phyloP scores from a whole-genome alignment of 2,888 invertebrate species.

The Harmothoe impar region DNA sequence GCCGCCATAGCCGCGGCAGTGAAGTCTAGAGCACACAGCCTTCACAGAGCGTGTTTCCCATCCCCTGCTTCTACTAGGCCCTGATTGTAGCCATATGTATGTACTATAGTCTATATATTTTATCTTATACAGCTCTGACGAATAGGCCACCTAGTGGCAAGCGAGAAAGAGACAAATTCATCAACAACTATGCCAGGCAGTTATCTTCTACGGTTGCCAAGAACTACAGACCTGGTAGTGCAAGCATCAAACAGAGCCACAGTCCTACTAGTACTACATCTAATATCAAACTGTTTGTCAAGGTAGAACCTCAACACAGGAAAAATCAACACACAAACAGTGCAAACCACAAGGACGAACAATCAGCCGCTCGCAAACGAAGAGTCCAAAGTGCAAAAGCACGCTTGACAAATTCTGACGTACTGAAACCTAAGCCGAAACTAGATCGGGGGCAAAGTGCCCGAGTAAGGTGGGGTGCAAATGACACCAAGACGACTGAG shows the following conservation, averaged over 20 bases:
- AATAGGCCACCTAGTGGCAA: conserved; percentile 51
- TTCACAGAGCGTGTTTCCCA: no score
- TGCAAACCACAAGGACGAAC: not conserved
- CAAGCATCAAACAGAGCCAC: not conserved
- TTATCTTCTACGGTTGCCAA: conserved; percentile 10
- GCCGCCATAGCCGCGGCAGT: no score
- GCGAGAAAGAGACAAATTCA: conserved; percentile 32
- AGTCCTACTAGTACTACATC: not conserved
- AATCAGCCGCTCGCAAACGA: not conserved
- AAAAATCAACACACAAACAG: not conserved
- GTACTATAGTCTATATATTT: not conserved
- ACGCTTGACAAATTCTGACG: not conserved
- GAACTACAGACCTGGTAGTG: conserved; percentile 4
- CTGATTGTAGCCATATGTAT: no score
- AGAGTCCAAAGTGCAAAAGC: conserved; percentile 45
- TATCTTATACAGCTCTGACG: not conserved
- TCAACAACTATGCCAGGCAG: conserved; percentile 40
- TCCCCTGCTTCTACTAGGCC: no score
- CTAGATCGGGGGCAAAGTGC: conserved; percentile 25
- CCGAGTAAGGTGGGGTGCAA: conserved; percentile 17
- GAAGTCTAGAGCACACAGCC: no score
- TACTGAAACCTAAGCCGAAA: not conserved
- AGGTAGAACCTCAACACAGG: not conserved
- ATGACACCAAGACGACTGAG: not conserved
- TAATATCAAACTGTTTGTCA: not conserved